A percentile compares a stretch with the other conserved stretches of the same genome.
Evolutionary conservation across 2,113 vertebrate species (phyloP).

Genomic region (Neoarius graeffei): DNA sequence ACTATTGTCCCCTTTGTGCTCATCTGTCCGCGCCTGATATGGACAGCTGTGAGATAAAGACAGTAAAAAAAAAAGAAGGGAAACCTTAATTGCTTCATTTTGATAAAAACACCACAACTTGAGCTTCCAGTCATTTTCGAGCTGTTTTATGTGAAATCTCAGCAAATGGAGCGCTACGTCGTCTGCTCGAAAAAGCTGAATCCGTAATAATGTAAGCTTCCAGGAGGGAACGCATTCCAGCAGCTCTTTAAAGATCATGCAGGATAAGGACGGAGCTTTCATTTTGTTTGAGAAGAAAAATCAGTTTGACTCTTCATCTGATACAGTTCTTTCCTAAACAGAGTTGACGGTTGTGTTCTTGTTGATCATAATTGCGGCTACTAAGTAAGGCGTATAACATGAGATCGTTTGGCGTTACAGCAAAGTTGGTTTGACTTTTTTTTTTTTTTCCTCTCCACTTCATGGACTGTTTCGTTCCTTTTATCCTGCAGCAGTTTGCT

Average conservation of each 20-base stretch:
- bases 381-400: background rate
- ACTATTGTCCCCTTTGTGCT: background rate
- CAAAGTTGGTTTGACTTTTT: background rate
- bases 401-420: background rate
- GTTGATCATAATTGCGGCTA: background rate
- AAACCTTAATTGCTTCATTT: background rate
- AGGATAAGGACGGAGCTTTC: slow-evolving; percentile 57
- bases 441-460: background rate
- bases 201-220: slow-evolving; percentile 44
- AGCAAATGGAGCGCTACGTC: background rate
- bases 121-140: background rate
- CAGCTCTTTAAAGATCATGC: slow-evolving; percentile 63
- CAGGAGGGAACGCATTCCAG: slow-evolving; percentile 62
- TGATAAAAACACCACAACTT: background rate
- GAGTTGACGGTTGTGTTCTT: background rate
- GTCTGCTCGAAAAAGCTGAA: background rate
- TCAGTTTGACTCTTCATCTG: slow-evolving; percentile 47
- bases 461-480: background rate
- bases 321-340: background rate
- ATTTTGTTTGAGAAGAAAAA: slow-evolving; percentile 64
- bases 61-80: background rate
- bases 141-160: slow-evolving; percentile 3
- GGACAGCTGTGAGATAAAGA: background rate
- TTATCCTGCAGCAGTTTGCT: background rate
- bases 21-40: background rate